Evolutionary conservation across 2,888 invertebrate genomes (phyloP), one percentile per base, ranked within the genome.

Genomic region (Resseliella maxima): DNA sequence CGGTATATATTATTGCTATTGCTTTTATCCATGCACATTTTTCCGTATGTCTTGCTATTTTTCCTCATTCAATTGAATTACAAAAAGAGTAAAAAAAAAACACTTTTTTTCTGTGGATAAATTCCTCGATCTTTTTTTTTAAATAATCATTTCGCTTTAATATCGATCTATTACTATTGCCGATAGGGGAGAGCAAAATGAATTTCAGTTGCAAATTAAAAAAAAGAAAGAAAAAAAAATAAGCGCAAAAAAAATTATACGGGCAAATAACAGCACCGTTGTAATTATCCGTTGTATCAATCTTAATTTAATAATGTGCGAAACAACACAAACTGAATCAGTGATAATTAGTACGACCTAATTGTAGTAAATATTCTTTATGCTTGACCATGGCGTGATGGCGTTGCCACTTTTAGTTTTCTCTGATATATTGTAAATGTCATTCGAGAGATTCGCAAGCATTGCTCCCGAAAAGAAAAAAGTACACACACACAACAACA

Each of bases 241-340:
- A 12, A 72, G 35, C 2, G 50, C 41, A 50, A 50, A 12, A 50
- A 50, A 21, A 50, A 6, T 2, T 18, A 21, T 3, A 50, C 21
- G 18, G 21, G 18, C 6, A 72, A 72, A 72, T 10, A 72, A 72
- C 27, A 15, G 31, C 1, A 72, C 35, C n/a, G 72, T 72, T 31
- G 18, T 31, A 72, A 72, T 72, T 72, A 72, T 72, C 31, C 31
- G 31, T 72, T 72, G 35, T 31, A 72, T 72, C 72, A 72, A 72
- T 72, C 72, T 72, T 72, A 72, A 72, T 72, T 72, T 35, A 72
- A 72, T 72, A 72, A 72, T 72, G 72, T 72, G 72, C 15, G 72
- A 72, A 72, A 31, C 35, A 72, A 35, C 35, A 31, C 72, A 72
- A 15, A 15, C 72, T 18, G 31, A 72, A 72, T 72, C 72, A 72